Base-by-base conservation (phyloP, 2,888 invertebrate species). In the Drosophila niveifrons region DNA sequence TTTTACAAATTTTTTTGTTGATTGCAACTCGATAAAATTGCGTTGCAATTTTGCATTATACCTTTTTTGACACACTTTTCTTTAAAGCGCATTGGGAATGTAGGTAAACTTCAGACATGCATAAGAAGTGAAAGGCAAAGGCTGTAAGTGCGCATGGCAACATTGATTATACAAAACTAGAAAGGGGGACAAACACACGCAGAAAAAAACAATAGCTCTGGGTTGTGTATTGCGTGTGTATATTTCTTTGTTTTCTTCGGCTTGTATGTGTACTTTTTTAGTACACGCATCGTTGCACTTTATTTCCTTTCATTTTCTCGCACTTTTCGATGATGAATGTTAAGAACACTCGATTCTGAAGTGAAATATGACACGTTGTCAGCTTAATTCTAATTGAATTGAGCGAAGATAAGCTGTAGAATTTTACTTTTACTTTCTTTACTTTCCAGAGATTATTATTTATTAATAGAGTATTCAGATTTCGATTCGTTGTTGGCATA, bases 121-220 rank as follows among this genome's bases (percentile, higher is more conserved):
- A 11, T 9, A 3, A 3, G 36, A 43, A 48, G 36, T 65, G 17
- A 48, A 62, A 67, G 55, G n/a, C 23, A 53, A 66, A 53, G 59
- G 47, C 56, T 53, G 31, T 72, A 69, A 68, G 52, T 66, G 68
- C 69, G 75, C 78, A 70, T 78, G 66, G 78, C 55, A 78, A 75
- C 72, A 78, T 78, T 66, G 78, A 78, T 78, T 78, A 78, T 72
- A 78, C 78, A 78, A 75, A 59, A 55, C 55, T 23, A 34, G 56
- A 77, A 70, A 71, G 9, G 55, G 51, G 67, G 64, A 23, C 23
- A 23, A 17, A 18, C 64, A 65, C 65, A 71, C 68, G 48, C 67
- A 68, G 44, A 63, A 58, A 63, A 58, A 34, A 44, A n/a, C 11
- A 7, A 8, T 50, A 8, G 56, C 17, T 41, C 8, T 46, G 36